A percentile compares a stretch with the other conserved stretches of the same genome.
phyloP scores from a whole-genome alignment of 1,140 invertebrate species.

The Nebria ingens region DNA sequence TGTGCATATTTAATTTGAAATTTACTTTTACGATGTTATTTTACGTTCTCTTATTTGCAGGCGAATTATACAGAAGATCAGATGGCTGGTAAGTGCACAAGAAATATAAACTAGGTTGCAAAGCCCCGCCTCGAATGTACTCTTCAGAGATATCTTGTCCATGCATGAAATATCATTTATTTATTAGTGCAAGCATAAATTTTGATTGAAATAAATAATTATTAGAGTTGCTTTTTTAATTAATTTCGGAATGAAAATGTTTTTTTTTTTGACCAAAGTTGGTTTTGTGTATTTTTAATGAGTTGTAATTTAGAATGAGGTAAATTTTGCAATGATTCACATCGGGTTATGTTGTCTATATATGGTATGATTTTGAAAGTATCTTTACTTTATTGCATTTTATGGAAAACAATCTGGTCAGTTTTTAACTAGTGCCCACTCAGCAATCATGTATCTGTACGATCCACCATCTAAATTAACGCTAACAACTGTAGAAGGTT shows the following conservation, averaged over 20 bases:
- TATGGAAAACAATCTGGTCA: background rate
- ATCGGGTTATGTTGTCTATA: slow-evolving; percentile 26
- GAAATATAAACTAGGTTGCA: slow-evolving; percentile 31
- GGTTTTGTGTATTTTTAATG: too few relatives aligned
- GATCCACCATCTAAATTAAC: slow-evolving; percentile 42
- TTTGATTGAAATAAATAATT: too few relatives aligned
- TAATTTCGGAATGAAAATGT: too few relatives aligned
- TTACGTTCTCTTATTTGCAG: slow-evolving; percentile 43
- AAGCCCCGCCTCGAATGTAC: slow-evolving; percentile 28
- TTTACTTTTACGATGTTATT: background rate
- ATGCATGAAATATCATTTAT: too few relatives aligned
- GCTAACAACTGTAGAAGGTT: slow-evolving; percentile 48
- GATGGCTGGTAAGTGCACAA: slow-evolving; percentile 67
- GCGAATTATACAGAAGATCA: slow-evolving; percentile 82
- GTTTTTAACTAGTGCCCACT: background rate
- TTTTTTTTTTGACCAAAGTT: too few relatives aligned
- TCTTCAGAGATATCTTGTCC: slow-evolving; percentile 20
- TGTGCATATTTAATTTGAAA: slow-evolving; percentile 10
- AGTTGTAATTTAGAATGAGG: slow-evolving; percentile 17
- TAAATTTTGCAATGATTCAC: slow-evolving; percentile 23
- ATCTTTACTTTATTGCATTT: background rate
- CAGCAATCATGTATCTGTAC: slow-evolving; percentile 41
- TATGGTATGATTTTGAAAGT: slow-evolving; percentile 32
- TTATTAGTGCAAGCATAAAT: too few relatives aligned
- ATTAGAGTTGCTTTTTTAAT: too few relatives aligned